Conservation (phyloP, 2,888 invertebrate genomes). For the Apantesis nais region DNA sequence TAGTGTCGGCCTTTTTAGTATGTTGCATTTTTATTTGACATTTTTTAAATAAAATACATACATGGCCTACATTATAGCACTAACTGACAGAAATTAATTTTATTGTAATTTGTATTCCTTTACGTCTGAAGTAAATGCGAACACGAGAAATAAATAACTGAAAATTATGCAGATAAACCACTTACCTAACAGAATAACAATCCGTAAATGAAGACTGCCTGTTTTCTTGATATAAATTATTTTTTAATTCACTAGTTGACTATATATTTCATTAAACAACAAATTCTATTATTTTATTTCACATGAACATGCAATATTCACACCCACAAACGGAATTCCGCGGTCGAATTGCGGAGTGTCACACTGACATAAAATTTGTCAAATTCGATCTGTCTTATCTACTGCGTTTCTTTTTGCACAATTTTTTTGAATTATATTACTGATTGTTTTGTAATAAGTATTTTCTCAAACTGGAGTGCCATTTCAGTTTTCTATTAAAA, state of each 20-base stretch:
- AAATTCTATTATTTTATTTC: constrained; percentile 25
- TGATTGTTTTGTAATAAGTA: background rate
- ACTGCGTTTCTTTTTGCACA: constrained; percentile 34
- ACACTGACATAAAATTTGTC: constrained; percentile 44
- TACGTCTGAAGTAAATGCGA: constrained; percentile 38
- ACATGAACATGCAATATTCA: constrained; percentile 49
- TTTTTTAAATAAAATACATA: background rate
- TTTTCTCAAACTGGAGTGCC: background rate
- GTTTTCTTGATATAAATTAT: constrained; percentile 28
- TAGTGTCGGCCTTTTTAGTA: constrained; percentile 39
- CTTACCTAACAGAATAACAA: constrained; percentile 62
- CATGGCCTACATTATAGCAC: constrained; percentile 12
- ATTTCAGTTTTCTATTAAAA: no score
- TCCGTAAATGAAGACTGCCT: constrained; percentile 49
- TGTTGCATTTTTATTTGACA: constrained; percentile 8
- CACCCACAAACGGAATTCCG: constrained; percentile 72
- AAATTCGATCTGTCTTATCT: constrained; percentile 48
- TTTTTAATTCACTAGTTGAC: constrained; percentile 49
- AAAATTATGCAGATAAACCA: constrained; percentile 37
- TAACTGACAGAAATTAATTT: constrained; percentile 48
- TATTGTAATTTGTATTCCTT: constrained; percentile 54
- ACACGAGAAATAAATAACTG: constrained; percentile 33
- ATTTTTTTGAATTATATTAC: background rate
- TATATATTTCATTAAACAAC: constrained; percentile 17
- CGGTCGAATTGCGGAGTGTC: constrained; percentile 55